Base-by-base conservation (phyloP, 2,888 invertebrate genomes). In the Chaitophorus viminalis region DNA sequence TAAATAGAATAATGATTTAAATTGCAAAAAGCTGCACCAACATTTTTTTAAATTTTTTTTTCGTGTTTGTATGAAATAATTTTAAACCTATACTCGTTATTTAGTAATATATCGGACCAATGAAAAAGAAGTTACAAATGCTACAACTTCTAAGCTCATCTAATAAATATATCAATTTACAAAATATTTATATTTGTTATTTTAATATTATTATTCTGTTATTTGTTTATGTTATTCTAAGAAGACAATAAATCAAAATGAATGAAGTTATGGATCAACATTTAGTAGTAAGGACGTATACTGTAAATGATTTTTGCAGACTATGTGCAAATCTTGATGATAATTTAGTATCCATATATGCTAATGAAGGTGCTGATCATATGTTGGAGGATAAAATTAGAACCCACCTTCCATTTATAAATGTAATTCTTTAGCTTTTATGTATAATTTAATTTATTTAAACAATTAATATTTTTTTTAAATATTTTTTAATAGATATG, bases 351-450 rank as follows among this genome's bases (percentile, higher is more conserved):
- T 93, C 94, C 14, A 94, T 95, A 90, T 95, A 93, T 90, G 92
- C 92, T 29, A 94, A 93, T 0, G 94, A 94, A 90, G 94, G 94
- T 2, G 90, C 93, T 18, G 93, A 93, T 89, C 93, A 94, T 90
- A 92, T 93, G 88, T 90, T 95, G 25, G 92, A 93, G 36, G 92
- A 91, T 3, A 95, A 94, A 92, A 94, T 95, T 90, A 92, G 94
- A 89, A 92, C 70, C 5, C 77, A 78, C 46, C 85, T 89, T 68
- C 76, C 82, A 33, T 88, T 79, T 76, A 46, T 81, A 65, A 82
- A 88, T 65, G 87, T 79, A 83, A n/a, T 21, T 75, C 17, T 75
- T 60, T 75, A 75, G 11, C 33, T 85, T 31, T 68, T 52, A 46
- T 33, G 31, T 33, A n/a, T 68, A 85, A 46, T 46, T 46, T 11